These are phyloP conservation scores for Diceros bicornis DNA, from an alignment of 2,797 vertebrate genomes.

Conservation along the genomic window DNA sequence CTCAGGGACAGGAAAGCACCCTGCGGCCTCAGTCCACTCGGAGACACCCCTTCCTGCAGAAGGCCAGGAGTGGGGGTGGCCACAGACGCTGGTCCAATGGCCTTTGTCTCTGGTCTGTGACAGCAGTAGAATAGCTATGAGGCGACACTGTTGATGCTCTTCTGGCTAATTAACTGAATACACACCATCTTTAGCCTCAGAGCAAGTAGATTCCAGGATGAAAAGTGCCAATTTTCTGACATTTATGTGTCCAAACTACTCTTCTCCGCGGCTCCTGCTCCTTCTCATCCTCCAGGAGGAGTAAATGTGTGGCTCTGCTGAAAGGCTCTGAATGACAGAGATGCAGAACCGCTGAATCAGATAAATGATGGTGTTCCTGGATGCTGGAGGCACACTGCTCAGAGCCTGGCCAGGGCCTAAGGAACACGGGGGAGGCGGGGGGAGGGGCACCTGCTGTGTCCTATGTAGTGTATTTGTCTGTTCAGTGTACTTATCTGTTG, in stretches of 20 bases:
- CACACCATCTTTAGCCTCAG: conserved; percentile 70
- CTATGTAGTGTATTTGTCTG: neutral
- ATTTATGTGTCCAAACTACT: conserved; percentile 72
- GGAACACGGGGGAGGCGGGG: no score
- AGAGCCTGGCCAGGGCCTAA: neutral
- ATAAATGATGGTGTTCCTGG: conserved; percentile 72
- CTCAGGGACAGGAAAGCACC: neutral
- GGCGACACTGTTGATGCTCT: neutral
- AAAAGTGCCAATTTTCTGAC: conserved; percentile 76
- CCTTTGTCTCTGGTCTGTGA: neutral
- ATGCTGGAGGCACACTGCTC: conserved; percentile 46
- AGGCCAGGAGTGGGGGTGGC: neutral
- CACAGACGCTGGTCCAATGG: neutral
- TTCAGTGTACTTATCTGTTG: neutral
- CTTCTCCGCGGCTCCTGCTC: conserved; percentile 65
- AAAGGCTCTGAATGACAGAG: conserved; percentile 76
- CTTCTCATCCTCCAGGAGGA: conserved; percentile 67
- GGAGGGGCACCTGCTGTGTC: accelerated
- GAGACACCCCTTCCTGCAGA: neutral
- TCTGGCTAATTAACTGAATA: conserved; percentile 83
- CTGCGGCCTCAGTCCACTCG: accelerated
- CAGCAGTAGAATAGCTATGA: neutral
- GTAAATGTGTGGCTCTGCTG: conserved; percentile 73
- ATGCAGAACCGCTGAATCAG: conserved; percentile 82
- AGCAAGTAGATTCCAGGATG: conserved; percentile 68